A percentile compares a stretch with the other conserved stretches of the same genome.
These are phyloP conservation scores for Globodera rostochiensis DNA, from an alignment of 1,140 invertebrate species.

Conservation along the genomic window DNA sequence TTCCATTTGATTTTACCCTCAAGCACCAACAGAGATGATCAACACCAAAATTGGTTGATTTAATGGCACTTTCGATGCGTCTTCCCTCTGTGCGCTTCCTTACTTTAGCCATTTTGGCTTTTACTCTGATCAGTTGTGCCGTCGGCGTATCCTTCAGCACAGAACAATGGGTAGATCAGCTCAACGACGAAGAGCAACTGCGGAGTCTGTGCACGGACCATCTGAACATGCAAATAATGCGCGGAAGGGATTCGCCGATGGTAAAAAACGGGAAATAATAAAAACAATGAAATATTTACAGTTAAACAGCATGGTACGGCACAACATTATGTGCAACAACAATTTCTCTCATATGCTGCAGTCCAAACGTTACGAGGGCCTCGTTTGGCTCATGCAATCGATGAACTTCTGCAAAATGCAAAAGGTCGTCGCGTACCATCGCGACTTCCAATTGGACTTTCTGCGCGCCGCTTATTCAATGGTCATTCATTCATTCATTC, in stretches of 20 bases:
- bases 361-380: conserved; percentile 40
- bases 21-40: no score
- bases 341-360: conserved; percentile 21
- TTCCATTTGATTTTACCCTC: no score
- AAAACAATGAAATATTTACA: conserved; percentile 24
- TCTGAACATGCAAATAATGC: conserved; percentile 51
- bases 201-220: conserved; percentile 54
- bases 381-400: conserved; percentile 60
- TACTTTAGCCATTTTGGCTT: not conserved
- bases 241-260: conserved; percentile 42
- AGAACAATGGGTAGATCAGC: conserved; percentile 51
- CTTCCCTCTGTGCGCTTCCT: not conserved
- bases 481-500: conserved; percentile 36
- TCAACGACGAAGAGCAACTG: conserved; percentile 49
- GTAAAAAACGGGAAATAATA: conserved; percentile 20
- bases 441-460: conserved; percentile 58
- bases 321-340: conserved; percentile 39
- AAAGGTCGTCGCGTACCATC: conserved; percentile 40
- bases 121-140: not conserved
- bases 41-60: no score
- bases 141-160: conserved; percentile 13
- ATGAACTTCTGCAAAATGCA: conserved; percentile 60
- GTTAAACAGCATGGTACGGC: conserved; percentile 45
- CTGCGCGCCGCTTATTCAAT: conserved; percentile 55
- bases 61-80: no score